Conservation (phyloP, 2,888 invertebrate species). For the Xiphydria camelus region DNA sequence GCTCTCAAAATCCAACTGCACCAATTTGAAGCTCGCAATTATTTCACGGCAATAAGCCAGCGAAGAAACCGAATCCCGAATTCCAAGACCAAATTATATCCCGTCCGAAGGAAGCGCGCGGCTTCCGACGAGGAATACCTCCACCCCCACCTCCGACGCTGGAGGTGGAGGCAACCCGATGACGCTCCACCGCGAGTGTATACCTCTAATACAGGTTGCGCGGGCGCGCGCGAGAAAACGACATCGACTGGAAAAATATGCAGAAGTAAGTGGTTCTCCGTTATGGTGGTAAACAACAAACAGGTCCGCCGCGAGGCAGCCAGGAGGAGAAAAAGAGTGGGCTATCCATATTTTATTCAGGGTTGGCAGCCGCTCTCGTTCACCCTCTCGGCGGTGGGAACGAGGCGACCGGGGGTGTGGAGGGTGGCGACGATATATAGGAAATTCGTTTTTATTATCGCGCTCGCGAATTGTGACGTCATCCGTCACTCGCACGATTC, state of each 20-base stretch:
- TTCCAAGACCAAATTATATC: no score
- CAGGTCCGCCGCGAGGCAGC: background rate
- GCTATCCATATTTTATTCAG: background rate
- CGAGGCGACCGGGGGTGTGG: background rate
- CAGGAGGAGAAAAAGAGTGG: background rate
- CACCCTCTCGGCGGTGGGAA: background rate
- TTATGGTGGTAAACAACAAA: background rate
- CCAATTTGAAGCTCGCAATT: no score
- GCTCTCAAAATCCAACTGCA: no score
- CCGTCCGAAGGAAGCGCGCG: no score
- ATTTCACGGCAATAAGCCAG: no score
- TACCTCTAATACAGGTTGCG: no score
- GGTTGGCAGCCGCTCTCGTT: background rate
- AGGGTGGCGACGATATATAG: slow-evolving; percentile 23
- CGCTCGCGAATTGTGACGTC: slow-evolving; percentile 39
- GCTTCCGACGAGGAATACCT: no score
- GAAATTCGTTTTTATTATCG: slow-evolving; percentile 49
- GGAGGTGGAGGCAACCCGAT: no score
- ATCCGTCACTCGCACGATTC: slow-evolving; percentile 31
- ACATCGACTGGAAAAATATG: background rate
- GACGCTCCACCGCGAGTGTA: no score
- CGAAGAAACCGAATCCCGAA: no score
- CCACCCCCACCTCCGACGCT: no score
- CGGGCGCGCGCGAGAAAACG: background rate
- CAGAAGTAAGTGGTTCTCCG: slow-evolving; percentile 1